A percentile compares a stretch with the other conserved stretches of the same genome.
phyloP scores from a whole-genome alignment of 2,888 invertebrate genomes.

The Hypolimnas misippus region DNA sequence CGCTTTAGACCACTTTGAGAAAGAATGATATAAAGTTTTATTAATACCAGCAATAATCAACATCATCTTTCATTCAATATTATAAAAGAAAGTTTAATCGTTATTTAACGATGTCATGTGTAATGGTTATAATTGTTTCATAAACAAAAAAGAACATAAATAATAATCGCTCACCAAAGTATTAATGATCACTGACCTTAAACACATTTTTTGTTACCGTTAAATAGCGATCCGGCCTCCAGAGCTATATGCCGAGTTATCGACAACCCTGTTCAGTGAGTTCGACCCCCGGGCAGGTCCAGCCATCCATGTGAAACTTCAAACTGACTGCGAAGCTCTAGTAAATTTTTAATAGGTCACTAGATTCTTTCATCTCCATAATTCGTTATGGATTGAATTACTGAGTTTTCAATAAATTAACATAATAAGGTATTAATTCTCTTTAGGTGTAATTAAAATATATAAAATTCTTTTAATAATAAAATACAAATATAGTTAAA shows the following conservation, averaged over 20 bases:
- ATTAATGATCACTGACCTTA: too few relatives aligned
- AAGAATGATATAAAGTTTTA: too few relatives aligned
- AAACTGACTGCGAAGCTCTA: constrained; percentile 36
- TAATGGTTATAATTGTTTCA: too few relatives aligned
- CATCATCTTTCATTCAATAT: too few relatives aligned
- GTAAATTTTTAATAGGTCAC: constrained; percentile 39
- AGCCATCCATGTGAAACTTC: constrained; percentile 37
- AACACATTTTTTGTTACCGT: constrained; percentile 10
- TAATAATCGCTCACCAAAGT: too few relatives aligned
- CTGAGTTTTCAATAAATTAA: neutral
- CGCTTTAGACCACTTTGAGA: too few relatives aligned
- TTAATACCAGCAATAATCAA: too few relatives aligned
- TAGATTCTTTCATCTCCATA: constrained; percentile 19
- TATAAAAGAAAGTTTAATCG: too few relatives aligned
- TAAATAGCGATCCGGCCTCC: constrained; percentile 18
- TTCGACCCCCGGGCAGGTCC: constrained; percentile 38
- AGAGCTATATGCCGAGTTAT: constrained; percentile 29
- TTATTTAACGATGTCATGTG: too few relatives aligned
- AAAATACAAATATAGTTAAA: too few relatives aligned
- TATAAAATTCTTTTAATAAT: too few relatives aligned
- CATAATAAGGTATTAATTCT: neutral
- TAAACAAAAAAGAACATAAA: too few relatives aligned
- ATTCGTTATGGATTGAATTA: neutral
- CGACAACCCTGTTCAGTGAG: constrained; percentile 44
- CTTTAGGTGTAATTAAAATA: neutral